These are phyloP conservation scores for Chrysochloris asiatica DNA, from an alignment of 2,113 vertebrate species.

Conservation along the genomic window DNA sequence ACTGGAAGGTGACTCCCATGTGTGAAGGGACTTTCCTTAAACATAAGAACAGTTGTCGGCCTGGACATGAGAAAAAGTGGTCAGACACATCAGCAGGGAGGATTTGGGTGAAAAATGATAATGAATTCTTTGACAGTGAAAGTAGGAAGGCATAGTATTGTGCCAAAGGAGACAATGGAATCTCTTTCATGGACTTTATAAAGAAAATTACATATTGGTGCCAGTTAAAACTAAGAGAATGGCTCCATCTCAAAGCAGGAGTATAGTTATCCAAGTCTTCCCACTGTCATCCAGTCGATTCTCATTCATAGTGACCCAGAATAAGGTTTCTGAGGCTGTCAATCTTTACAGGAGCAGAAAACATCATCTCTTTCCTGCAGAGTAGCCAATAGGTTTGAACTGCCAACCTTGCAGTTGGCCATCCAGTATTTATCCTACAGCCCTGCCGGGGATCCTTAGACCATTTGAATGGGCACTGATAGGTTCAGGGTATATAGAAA, in stretches of 20 bases:
- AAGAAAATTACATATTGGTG: neutral
- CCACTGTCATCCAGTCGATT: too few species aligned
- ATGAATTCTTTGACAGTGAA: neutral
- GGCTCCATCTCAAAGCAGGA: neutral
- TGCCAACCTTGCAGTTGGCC: too few species aligned
- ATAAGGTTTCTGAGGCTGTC: too few species aligned
- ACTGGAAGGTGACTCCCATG: neutral
- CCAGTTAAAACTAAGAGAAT: neutral
- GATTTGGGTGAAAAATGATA: neutral
- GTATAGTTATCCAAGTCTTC: neutral
- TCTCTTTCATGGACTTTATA: neutral
- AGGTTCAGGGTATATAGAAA: neutral
- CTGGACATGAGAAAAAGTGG: neutral
- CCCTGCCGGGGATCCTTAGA: too few species aligned
- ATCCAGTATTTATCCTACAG: too few species aligned
- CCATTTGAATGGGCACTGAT: neutral
- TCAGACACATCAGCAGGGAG: neutral
- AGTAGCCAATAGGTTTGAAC: too few species aligned
- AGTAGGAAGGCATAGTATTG: neutral
- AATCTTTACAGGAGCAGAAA: too few species aligned
- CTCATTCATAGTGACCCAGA: too few species aligned
- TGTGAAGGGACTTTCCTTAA: neutral
- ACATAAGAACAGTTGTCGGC: neutral
- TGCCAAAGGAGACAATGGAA: neutral
- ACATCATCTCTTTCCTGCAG: too few species aligned